A percentile compares a stretch with the other conserved stretches of the same genome.
These are phyloP conservation scores for Sardina pilchardus DNA, from an alignment of 2,113 vertebrate genomes.

Conservation along the genomic window DNA sequence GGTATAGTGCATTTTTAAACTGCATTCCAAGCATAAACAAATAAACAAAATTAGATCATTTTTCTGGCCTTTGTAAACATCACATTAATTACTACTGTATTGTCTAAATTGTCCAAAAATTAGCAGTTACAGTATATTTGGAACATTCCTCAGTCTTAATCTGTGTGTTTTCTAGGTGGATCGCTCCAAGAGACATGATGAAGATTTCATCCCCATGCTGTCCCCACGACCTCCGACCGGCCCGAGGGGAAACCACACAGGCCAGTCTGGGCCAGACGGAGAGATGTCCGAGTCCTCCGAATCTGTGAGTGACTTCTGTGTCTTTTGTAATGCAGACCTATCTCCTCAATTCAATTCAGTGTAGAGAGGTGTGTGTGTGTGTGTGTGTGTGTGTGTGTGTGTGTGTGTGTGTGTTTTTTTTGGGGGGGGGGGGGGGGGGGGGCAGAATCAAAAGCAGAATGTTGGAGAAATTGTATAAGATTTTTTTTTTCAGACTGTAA, in stretches of 20 bases:
- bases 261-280: slow-evolving; percentile 58
- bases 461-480: too few relatives aligned
- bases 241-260: slow-evolving; percentile 58
- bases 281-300: slow-evolving; percentile 66
- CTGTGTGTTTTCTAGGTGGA: slow-evolving; percentile 69
- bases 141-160: slow-evolving; percentile 40
- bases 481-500: too few relatives aligned
- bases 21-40: neutral
- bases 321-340: neutral
- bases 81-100: neutral
- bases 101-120: neutral
- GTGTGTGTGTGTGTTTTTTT: too few relatives aligned
- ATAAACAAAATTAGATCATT: neutral
- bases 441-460: too few relatives aligned
- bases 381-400: too few relatives aligned
- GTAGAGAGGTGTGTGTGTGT: too few relatives aligned
- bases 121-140: neutral
- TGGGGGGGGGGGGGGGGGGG: too few relatives aligned
- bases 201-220: slow-evolving; percentile 59
- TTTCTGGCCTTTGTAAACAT: neutral
- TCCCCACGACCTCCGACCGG: slow-evolving; percentile 76
- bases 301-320: slow-evolving; percentile 71
- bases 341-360: neutral
- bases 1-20: slow-evolving; percentile 62
- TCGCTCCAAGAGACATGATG: slow-evolving; percentile 62